These are phyloP conservation scores for Hyles lineata DNA, from an alignment of 2,888 invertebrate genomes.

Conservation along the genomic window DNA sequence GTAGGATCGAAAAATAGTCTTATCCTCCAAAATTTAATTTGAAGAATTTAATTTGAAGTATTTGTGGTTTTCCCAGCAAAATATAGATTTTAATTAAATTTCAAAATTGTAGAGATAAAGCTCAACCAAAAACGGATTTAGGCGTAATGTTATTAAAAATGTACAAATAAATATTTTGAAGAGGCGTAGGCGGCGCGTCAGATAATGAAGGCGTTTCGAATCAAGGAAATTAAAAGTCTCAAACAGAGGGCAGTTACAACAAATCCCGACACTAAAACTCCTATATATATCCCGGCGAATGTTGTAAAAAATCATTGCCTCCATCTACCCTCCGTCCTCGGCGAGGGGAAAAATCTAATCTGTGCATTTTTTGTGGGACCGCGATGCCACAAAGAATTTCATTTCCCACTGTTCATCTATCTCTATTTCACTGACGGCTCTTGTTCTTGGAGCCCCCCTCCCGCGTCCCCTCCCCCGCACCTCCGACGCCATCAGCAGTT, in stretches of 20 bases:
- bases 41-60: too few species aligned
- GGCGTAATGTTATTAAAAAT: conserved; percentile 18
- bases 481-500: conserved; percentile 68
- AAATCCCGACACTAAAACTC: conserved; percentile 83
- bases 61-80: not conserved
- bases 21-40: too few species aligned
- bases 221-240: conserved; percentile 83
- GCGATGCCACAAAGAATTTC: conserved; percentile 86
- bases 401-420: conserved; percentile 86
- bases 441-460: conserved; percentile 77
- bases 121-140: not conserved
- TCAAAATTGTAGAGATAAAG: not conserved
- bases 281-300: conserved; percentile 80
- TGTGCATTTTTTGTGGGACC: conserved; percentile 86
- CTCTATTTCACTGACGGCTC: conserved; percentile 85
- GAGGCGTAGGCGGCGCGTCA: conserved; percentile 34
- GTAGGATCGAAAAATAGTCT: too few species aligned
- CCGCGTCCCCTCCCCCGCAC: conserved; percentile 43
- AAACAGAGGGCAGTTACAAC: conserved; percentile 81
- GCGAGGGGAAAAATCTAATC: conserved; percentile 85
- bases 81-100: conserved; percentile 22
- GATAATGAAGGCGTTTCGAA: conserved; percentile 59
- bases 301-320: conserved; percentile 85
- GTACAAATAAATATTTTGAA: conserved; percentile 18
- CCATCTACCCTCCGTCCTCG: conserved; percentile 79